Conservation (phyloP, 2,888 invertebrate species). For the Leptinotarsa juncta region DNA sequence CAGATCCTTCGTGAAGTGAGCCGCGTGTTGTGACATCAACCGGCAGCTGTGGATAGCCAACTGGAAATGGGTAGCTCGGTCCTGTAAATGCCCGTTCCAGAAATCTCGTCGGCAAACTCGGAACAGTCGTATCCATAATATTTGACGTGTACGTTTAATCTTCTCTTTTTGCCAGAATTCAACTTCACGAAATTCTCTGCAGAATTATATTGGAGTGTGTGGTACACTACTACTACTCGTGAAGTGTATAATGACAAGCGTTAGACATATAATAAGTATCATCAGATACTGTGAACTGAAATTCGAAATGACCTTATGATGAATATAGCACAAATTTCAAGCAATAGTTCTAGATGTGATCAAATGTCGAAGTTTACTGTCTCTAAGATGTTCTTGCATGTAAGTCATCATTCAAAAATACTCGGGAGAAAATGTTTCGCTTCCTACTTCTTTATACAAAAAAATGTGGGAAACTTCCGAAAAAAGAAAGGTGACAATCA, state of each 20-base stretch:
- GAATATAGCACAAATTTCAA: no score
- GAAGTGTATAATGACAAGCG: background rate
- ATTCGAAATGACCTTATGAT: background rate
- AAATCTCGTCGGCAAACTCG: conserved; percentile 4
- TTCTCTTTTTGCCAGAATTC: background rate
- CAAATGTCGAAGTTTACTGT: no score
- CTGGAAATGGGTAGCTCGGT: conserved; percentile 11
- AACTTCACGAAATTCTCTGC: background rate
- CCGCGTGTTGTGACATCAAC: background rate
- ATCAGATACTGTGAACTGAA: background rate
- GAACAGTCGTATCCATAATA: conserved; percentile 1
- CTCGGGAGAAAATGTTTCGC: no score
- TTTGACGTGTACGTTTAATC: conserved; percentile 11
- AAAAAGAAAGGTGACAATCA: no score
- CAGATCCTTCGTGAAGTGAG: conserved; percentile 1
- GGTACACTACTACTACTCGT: background rate
- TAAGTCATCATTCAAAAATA: no score
- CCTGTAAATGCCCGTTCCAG: conserved; percentile 1
- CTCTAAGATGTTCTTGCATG: no score
- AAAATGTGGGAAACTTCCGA: no score
- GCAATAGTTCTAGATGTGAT: no score
- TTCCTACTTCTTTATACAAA: no score
- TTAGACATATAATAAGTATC: no score
- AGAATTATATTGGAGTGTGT: background rate
- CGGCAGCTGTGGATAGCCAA: conserved; percentile 14